Percentiles rank a stretch among this genome's conserved stretches.
phyloP scores from a whole-genome alignment of 2,888 invertebrate genomes.

The Dicranocentrus wangi region DNA sequence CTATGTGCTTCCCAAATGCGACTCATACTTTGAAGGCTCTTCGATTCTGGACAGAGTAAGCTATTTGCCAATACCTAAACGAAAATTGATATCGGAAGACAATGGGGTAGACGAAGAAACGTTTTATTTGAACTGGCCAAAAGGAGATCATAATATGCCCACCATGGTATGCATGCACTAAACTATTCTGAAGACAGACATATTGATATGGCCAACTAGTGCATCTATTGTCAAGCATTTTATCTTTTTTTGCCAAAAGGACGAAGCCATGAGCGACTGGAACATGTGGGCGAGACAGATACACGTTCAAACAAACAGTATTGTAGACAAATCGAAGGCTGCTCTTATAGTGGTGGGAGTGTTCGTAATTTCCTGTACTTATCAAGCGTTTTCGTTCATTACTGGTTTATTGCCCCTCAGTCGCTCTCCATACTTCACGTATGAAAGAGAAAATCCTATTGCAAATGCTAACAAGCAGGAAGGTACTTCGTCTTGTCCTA shows the following conservation, averaged over 20 bases:
- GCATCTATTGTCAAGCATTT: background rate
- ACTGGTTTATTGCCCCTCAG: too few species aligned
- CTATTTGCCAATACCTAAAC: background rate
- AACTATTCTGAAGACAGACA: background rate
- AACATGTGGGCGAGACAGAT: background rate
- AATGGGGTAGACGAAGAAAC: background rate
- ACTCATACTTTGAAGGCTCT: constrained; percentile 26
- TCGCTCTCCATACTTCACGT: too few species aligned
- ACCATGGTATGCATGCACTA: background rate
- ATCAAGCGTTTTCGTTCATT: too few species aligned
- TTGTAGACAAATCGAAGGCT: background rate
- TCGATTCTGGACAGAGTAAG: background rate
- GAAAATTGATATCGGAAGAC: background rate
- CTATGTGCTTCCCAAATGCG: constrained; percentile 12
- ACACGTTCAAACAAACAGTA: background rate
- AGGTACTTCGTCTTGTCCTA: too few species aligned
- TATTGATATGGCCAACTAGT: background rate
- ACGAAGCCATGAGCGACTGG: constrained; percentile 5
- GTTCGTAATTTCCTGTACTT: too few species aligned
- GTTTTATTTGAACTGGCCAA: constrained; percentile 27
- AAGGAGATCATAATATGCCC: background rate
- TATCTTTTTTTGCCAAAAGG: background rate
- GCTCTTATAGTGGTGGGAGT: too few species aligned
- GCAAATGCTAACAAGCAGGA: background rate
- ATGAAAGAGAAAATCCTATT: too few species aligned